Evolutionary conservation across 37 sponge, comb jelly and placozoan species (phyloP).

Genomic region (Chondrosia reniformis): DNA sequence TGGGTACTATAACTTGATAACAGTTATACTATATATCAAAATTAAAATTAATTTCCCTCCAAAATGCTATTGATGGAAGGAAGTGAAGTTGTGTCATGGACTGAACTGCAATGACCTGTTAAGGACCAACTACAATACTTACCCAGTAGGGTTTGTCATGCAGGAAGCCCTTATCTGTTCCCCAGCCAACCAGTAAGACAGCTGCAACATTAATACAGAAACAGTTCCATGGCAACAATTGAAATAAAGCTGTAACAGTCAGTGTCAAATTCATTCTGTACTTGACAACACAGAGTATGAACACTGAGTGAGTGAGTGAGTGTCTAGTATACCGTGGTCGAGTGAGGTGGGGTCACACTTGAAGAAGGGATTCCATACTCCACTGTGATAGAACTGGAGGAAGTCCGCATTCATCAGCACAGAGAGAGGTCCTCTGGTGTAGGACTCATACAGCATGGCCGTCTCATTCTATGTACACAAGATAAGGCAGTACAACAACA

Average conservation of each 20-base stretch:
- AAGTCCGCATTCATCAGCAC: conserved; percentile 62
- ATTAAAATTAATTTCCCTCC: too few species aligned
- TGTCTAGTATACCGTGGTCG: conserved; percentile 58
- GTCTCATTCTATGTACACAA: conserved; percentile 51
- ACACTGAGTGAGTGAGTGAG: neutral
- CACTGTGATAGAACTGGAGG: conserved; percentile 85
- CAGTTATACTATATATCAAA: too few species aligned
- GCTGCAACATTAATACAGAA: too few species aligned
- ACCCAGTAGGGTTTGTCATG: conserved; percentile 78
- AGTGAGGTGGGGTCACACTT: conserved; percentile 29
- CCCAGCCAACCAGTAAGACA: conserved; percentile 84
- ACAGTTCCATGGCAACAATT: too few species aligned
- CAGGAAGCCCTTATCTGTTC: conserved; percentile 59
- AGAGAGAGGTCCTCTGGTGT: conserved; percentile 69
- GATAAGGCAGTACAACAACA: too few species aligned
- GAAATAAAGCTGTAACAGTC: too few species aligned
- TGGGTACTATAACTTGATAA: too few species aligned
- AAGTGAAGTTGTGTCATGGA: neutral
- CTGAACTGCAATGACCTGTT: neutral
- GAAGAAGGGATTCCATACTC: conserved; percentile 71
- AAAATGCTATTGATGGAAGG: too few species aligned
- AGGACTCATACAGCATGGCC: conserved; percentile 39
- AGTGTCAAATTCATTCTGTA: too few species aligned
- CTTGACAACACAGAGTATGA: neutral
- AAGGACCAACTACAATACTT: conserved; percentile 7